Conservation (phyloP, 30 jellyfish, hydroid and myxozoan genomes). For the Aurelia sp. region DNA sequence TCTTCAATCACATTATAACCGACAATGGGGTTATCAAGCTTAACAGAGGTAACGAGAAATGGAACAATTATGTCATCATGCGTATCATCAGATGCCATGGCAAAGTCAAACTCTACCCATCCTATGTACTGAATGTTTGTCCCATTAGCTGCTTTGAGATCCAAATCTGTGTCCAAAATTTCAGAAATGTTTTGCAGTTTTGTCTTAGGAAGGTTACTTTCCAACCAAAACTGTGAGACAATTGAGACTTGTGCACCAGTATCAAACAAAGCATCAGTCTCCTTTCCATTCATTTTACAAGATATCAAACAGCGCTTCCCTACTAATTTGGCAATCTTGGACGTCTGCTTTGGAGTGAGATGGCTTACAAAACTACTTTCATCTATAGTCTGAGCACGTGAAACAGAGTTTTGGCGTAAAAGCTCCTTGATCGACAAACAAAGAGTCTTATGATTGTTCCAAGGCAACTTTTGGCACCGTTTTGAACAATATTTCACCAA, state of each 20-base stretch:
- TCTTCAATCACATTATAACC: neutral
- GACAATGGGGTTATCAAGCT: neutral
- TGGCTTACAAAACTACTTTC: constrained; percentile 12
- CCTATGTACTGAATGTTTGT: constrained; percentile 26
- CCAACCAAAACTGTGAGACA: constrained; percentile 24
- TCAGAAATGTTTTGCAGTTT: constrained; percentile 33
- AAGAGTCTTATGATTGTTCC: constrained; percentile 30
- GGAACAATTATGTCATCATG: too few relatives aligned
- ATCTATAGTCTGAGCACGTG: neutral
- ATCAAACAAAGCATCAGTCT: constrained; percentile 26
- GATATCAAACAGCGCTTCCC: constrained; percentile 11
- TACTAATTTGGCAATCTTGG: constrained; percentile 23
- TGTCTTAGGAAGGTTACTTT: constrained; percentile 3
- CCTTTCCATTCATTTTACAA: constrained; percentile 9
- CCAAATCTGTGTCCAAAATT: constrained; percentile 5
- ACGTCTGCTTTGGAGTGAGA: constrained; percentile 33
- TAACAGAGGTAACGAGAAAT: too few relatives aligned
- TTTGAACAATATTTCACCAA: too few relatives aligned
- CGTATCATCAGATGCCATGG: too few relatives aligned
- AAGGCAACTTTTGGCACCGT: constrained; percentile 12
- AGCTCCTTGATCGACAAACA: neutral
- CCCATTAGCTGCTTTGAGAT: constrained; percentile 41
- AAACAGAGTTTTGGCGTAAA: neutral
- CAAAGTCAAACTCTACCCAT: too few relatives aligned
- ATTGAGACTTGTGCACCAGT: constrained; percentile 53